Conservation (phyloP, 2,888 invertebrate genomes). For the Eilema depressum region DNA sequence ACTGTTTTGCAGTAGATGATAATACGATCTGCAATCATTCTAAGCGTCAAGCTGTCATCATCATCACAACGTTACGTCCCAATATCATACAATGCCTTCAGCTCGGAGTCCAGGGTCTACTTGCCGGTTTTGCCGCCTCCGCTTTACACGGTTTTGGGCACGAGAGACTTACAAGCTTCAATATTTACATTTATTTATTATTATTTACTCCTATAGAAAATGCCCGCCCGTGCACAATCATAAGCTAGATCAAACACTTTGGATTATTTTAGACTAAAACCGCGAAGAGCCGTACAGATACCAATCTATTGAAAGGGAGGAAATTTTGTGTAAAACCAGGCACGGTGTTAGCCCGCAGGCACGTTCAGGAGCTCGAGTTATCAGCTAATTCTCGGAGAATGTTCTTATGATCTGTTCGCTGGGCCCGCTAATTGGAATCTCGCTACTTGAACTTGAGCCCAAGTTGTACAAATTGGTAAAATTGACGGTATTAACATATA, state of each 20-base stretch:
- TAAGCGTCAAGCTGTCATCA: no score
- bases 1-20: no score
- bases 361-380: slow-evolving; percentile 14
- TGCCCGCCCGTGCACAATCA: no score
- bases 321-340: slow-evolving; percentile 9
- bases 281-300: background rate
- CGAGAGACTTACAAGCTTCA: background rate
- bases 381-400: slow-evolving; percentile 27
- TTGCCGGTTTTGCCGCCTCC: no score
- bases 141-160: no score
- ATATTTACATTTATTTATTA: no score
- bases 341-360: slow-evolving; percentile 5
- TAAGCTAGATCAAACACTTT: slow-evolving; percentile 8
- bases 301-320: background rate
- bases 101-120: no score
- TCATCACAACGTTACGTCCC: no score
- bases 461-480: slow-evolving; percentile 6
- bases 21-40: no score
- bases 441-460: slow-evolving; percentile 7
- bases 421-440: slow-evolving; percentile 24
- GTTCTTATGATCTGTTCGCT: slow-evolving; percentile 25
- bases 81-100: no score
- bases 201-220: no score
- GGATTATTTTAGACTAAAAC: slow-evolving; percentile 22
- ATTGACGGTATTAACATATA: background rate